phyloP scores from a whole-genome alignment of 2,113 vertebrate species.

The Emberiza fucata region DNA sequence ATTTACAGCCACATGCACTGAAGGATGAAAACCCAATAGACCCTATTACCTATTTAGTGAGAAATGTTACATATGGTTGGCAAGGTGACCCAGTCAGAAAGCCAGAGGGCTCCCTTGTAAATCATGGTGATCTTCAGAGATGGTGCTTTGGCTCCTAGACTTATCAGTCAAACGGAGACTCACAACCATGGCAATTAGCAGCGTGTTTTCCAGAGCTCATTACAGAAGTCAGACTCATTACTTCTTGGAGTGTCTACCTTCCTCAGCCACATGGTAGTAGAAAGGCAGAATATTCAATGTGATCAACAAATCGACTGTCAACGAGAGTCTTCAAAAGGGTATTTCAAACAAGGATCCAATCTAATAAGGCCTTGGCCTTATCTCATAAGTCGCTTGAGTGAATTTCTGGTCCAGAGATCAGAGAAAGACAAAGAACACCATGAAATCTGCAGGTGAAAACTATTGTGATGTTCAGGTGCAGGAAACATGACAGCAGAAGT shows the following conservation, averaged over 20 bases:
- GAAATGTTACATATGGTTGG: not conserved
- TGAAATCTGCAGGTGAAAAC: not conserved
- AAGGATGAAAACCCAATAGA: not conserved
- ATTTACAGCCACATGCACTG: not conserved
- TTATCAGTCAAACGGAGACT: not conserved
- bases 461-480: not conserved
- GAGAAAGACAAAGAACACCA: not conserved
- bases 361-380: not conserved
- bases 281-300: not conserved
- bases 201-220: not conserved
- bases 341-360: not conserved
- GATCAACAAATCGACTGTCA: not conserved
- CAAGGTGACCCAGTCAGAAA: not conserved
- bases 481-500: not conserved
- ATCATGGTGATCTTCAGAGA: not conserved
- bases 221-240: not conserved
- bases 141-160: not conserved
- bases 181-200: not conserved
- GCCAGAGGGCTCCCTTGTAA: slow-evolving; percentile 5
- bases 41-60: not conserved
- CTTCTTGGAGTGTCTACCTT: not conserved
- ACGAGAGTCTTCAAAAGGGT: not conserved
- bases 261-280: not conserved
- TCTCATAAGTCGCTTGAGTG: not conserved
- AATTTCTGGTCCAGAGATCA: not conserved